Base-by-base conservation (phyloP, 2,888 invertebrate genomes). In the Tipula confusa region DNA sequence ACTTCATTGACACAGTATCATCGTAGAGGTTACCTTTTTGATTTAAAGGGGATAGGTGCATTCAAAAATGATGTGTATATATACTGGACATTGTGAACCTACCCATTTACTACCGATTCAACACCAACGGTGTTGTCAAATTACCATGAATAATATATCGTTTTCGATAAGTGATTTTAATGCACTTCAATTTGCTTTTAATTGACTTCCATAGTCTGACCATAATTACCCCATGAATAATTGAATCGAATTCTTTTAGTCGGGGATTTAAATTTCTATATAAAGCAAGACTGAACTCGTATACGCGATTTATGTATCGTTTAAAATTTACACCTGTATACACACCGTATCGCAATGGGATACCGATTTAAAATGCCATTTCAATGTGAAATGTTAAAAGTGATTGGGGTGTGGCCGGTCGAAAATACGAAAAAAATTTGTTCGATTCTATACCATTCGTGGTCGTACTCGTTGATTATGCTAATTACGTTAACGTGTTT, bases 351-450 rank as follows among this genome's bases (percentile, higher is more conserved):
- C 11, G 9, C 9, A 24, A 64, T 64, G 64, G 24, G 7, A 7
- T 64, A 64, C 24, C 18, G 11, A 64, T 64, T 64, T 64, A 64
- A 24, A 64, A 6, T 89, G 85, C 89, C 89, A 1, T 29, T 85
- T 11, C 89, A 89, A 83, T 89, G 89, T 84, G 85, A 87, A 84
- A 88, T 88, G 87, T 83, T 89, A 9, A 89, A 88, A 84, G 82
- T 88, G 2, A 89, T 89, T 85, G 89, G 89, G 0, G 88, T 88
- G 5, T 89, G 89, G 89, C 89, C 89, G 13, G 79, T 88, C 0
- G 83, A 84, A 11, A 79, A 79, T 29, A 24, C 4, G 6, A 38
- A 83, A 1, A 29, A 79, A 48, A n/a, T 24, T 36, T 83, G 85
- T 80, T 79, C 43, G 31, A 15, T 28, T 24, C 29, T 85, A 2